A percentile compares a stretch with the other conserved stretches of the same genome.
These are phyloP conservation scores for Zootoca vivipara DNA, from an alignment of 2,113 vertebrate species.

Conservation along the genomic window DNA sequence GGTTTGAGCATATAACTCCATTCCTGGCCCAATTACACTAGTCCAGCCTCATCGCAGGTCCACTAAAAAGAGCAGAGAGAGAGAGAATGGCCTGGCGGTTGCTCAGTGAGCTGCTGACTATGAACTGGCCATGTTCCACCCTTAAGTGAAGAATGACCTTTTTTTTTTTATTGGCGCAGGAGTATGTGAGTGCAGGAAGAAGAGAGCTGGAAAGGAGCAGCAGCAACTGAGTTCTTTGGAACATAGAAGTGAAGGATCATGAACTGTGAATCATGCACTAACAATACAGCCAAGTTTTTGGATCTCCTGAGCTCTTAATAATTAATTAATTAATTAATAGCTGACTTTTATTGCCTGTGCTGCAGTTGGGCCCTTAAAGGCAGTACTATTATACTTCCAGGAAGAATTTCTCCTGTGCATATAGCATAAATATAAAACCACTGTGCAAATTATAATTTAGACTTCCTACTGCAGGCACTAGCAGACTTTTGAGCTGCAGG, in stretches of 20 bases:
- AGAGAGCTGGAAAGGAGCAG: constrained; percentile 47
- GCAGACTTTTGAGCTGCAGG: not conserved
- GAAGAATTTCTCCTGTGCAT: constrained; percentile 59
- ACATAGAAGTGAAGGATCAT: constrained; percentile 55
- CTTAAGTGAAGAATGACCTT: not conserved
- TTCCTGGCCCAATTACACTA: not conserved
- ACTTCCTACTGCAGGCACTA: not conserved
- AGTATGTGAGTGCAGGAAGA: constrained; percentile 27
- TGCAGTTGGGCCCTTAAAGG: constrained; percentile 58
- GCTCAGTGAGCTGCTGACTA: not conserved
- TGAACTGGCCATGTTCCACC: not conserved
- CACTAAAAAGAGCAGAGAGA: not conserved
- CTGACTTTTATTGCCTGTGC: constrained; percentile 65
- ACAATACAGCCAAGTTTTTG: constrained; percentile 61
- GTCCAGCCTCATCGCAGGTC: not conserved
- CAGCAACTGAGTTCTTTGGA: constrained; percentile 50
- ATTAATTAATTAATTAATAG: constrained; percentile 69
- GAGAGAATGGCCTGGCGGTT: not conserved
- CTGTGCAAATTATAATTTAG: constrained; percentile 11
- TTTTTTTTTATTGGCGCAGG: not conserved
- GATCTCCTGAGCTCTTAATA: constrained; percentile 61
- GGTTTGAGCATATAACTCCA: too few relatives aligned
- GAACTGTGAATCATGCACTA: constrained; percentile 63
- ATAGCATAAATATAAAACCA: not conserved
- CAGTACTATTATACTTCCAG: constrained; percentile 48